Conservation (phyloP, 2,797 vertebrate species). For the Pelochelys cantorii region DNA sequence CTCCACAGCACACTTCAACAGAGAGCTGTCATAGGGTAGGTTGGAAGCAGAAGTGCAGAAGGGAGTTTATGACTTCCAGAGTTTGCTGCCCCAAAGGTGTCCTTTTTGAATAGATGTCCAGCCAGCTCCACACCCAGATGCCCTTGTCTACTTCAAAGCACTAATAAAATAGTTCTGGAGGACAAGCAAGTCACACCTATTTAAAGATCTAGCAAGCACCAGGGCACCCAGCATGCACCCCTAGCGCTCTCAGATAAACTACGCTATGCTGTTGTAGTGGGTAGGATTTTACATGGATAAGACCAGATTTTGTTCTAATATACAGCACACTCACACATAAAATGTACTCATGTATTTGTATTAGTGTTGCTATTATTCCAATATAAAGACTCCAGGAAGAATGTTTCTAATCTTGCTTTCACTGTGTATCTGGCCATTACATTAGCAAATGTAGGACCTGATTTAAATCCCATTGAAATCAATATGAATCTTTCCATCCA, state of each 20-base stretch:
- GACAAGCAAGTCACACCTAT: background rate
- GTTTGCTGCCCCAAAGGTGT: background rate
- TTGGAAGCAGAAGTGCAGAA: fast-evolving
- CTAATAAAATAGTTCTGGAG: background rate
- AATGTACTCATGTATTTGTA: background rate
- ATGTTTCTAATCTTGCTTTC: background rate
- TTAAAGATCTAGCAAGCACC: background rate
- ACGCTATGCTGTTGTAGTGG: too few species aligned
- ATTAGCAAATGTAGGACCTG: background rate
- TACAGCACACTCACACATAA: background rate
- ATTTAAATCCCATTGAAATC: background rate
- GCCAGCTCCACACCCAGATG: background rate
- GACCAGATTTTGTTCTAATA: background rate
- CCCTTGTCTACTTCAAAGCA: fast-evolving
- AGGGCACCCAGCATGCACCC: background rate
- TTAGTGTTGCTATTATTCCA: background rate
- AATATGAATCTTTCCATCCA: background rate
- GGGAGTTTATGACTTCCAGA: background rate
- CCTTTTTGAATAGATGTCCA: background rate
- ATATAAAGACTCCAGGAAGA: background rate
- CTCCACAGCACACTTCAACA: background rate
- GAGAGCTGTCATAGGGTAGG: background rate
- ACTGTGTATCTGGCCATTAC: background rate
- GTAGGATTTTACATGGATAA: background rate
- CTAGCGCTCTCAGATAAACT: background rate